These are phyloP conservation scores for Microplitis mediator DNA, from an alignment of 1,140 invertebrate species.

Conservation along the genomic window DNA sequence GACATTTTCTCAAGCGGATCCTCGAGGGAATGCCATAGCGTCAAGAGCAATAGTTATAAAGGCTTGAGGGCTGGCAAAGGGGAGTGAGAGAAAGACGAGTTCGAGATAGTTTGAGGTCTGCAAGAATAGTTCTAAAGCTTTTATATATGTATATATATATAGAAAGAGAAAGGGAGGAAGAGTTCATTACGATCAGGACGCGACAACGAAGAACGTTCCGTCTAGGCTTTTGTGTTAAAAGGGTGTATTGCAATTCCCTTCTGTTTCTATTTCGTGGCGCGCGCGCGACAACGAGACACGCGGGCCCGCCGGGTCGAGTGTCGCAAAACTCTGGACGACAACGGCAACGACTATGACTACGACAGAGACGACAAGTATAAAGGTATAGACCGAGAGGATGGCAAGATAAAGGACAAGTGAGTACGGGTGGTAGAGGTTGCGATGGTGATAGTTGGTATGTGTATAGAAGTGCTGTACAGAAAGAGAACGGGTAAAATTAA, in stretches of 20 bases:
- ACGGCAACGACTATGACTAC: too few species aligned
- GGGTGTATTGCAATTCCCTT: conserved; percentile 15
- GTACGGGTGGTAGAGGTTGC: not conserved
- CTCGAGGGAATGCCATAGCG: conserved; percentile 21
- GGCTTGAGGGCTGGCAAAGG: not conserved
- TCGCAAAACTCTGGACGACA: not conserved
- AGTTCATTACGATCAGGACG: conserved; percentile 23
- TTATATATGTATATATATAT: conserved; percentile 12
- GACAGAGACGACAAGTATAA: too few species aligned
- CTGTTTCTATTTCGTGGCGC: conserved; percentile 6
- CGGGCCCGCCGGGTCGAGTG: not conserved
- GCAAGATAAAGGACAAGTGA: not conserved
- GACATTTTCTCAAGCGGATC: conserved; percentile 31
- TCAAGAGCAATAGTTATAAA: conserved; percentile 20
- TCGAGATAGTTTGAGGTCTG: conserved; percentile 39
- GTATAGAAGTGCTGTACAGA: too few species aligned
- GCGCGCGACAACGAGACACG: not conserved
- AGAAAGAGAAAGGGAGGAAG: conserved; percentile 3
- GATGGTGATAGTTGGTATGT: too few species aligned
- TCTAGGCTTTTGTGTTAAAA: conserved; percentile 25
- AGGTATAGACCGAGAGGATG: too few species aligned
- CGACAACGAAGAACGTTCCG: not conserved
- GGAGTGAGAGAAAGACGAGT: conserved; percentile 28
- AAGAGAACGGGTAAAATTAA: conserved; percentile 16
- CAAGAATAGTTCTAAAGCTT: conserved; percentile 35